Conservation (phyloP, 2,113 vertebrate species). For the Psilopogon haemacephalus region DNA sequence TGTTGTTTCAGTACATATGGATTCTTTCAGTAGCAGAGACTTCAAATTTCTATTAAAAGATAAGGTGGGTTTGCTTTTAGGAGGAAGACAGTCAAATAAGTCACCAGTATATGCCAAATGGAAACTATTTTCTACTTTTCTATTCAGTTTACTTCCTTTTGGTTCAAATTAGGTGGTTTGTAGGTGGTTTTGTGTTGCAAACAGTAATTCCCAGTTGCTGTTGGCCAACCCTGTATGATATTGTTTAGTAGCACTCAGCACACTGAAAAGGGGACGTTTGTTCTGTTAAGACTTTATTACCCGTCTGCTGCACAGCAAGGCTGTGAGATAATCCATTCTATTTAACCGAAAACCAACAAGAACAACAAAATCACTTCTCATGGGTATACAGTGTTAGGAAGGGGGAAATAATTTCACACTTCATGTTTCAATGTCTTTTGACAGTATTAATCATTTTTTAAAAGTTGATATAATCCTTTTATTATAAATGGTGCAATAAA, state of each 20-base stretch:
- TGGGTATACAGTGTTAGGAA: not conserved
- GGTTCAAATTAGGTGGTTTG: not conserved
- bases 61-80: not conserved
- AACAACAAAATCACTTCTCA: constrained; percentile 41
- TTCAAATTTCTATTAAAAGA: constrained; percentile 1
- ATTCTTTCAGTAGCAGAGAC: not conserved
- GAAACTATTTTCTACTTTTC: not conserved
- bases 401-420: not conserved
- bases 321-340: constrained; percentile 68
- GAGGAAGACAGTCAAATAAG: constrained; percentile 27
- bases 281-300: constrained; percentile 73
- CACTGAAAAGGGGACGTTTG: constrained; percentile 60
- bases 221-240: not conserved
- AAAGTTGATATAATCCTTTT: not conserved
- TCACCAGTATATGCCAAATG: not conserved
- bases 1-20: not conserved
- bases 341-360: constrained; percentile 67
- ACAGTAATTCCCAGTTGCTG: not conserved
- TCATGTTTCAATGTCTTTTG: not conserved
- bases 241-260: constrained; percentile 60
- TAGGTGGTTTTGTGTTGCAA: not conserved
- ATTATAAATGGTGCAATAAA: constrained; percentile 3
- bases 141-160: not conserved
- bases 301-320: constrained; percentile 53
- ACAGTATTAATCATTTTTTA: no score